Evolutionary conservation across 2,113 vertebrate species (phyloP), one percentile per base, ranked within the genome.

Genomic region (Podarcis cretensis): DNA sequence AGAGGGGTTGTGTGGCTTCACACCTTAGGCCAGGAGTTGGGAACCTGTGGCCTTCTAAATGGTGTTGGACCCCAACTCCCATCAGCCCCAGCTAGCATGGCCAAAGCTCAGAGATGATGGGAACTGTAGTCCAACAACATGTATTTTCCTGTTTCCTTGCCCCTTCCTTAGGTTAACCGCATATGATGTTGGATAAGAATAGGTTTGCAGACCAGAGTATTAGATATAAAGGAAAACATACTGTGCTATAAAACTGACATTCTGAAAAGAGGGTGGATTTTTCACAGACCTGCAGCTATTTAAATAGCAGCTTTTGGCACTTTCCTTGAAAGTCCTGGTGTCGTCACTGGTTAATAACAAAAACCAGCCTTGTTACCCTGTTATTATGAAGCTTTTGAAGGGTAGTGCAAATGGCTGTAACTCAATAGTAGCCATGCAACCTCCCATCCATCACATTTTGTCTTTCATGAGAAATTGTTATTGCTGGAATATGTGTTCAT

Each of bases 291-390:
- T 2, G 66, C 73, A 4, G 4, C 14, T 89, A 43, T 63, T 90
- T 89, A 90, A 90, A 1, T 5, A 40, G 5, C 81, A 85, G 30
- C 84, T 83, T 91, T 81, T 94, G 27, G 7, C 37, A 40, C n/a
- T 77, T 86, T 40, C 59, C 25, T 18, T 20, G 3, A 35, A 92
- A 85, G 0, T 32, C 25, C 23, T 89, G 93, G 1, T 0, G 25
- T 89, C 37, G 87, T 96, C 90, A 66, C 92, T 75, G 91, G 89
- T 90, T 90, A 94, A 79, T 92, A 0, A 37, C 76, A 89, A 83
- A 80, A 87, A 4, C 78, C 86, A 86, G 1, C 1, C 77, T 81
- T 89, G 35, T 88, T 82, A 87, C 75, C 23, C 85, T 7, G 35
- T 25, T 90, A 86, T 30, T 76, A 86, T 90, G 93, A 94, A 91